Percentiles rank a stretch among this genome's conserved stretches.
Evolutionary conservation across 2,797 vertebrate genomes (phyloP).

Genomic region (Halcyon chelicuti): DNA sequence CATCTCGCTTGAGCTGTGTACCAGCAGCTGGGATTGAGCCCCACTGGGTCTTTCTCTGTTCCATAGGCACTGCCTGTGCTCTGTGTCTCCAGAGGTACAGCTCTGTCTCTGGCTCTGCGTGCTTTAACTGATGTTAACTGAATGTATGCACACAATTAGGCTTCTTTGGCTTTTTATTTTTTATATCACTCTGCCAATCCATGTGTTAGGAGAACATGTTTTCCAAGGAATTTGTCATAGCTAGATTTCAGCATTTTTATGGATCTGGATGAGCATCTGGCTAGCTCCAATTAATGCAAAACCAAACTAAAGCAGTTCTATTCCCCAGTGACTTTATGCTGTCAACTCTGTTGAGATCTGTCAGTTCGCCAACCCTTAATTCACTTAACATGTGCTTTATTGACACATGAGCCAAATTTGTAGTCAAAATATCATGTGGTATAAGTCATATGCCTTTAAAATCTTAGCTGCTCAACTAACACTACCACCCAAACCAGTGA

Average conservation of each 20-base stretch:
- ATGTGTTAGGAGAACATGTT: not conserved
- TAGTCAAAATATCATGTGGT: not conserved
- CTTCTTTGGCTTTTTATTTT: not conserved
- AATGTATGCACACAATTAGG: not conserved
- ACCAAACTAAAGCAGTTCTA: slow-evolving; percentile 2
- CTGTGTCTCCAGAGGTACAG: not conserved
- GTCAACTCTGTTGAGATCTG: slow-evolving; percentile 31
- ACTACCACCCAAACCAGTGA: not conserved
- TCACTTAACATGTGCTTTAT: slow-evolving; percentile 6
- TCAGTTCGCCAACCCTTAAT: slow-evolving; percentile 13
- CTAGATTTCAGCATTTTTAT: not conserved
- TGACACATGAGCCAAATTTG: slow-evolving; percentile 13
- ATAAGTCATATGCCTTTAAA: not conserved
- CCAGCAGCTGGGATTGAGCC: not conserved
- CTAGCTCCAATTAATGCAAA: slow-evolving; percentile 29
- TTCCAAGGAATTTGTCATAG: not conserved
- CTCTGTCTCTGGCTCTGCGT: not conserved
- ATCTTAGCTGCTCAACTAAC: not conserved
- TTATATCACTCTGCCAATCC: not conserved
- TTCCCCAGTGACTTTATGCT: slow-evolving; percentile 21
- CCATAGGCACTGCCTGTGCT: not conserved
- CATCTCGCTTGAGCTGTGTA: not conserved
- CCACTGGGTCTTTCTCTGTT: not conserved
- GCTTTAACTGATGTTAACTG: not conserved
- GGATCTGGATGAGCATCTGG: slow-evolving; percentile 3